Conservation (phyloP, 2,888 invertebrate genomes). For the Tachina lurida region DNA sequence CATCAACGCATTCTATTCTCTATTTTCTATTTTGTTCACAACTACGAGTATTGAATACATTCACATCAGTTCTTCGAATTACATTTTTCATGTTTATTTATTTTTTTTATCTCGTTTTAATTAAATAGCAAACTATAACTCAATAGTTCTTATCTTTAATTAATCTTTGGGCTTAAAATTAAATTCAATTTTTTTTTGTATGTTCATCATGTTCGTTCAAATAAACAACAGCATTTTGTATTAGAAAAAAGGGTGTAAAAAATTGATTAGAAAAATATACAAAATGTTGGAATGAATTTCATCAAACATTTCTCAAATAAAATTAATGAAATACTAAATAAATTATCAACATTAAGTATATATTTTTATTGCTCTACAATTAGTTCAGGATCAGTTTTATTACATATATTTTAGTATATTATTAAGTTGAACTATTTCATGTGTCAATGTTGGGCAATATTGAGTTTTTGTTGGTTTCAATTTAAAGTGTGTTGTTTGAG, state of each 20-base stretch:
- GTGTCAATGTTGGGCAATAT: not conserved
- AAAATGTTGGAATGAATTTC: not conserved
- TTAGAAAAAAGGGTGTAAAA: conserved; percentile 47
- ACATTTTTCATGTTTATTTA: conserved; percentile 28
- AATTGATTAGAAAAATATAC: conserved; percentile 33
- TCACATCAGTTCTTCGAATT: not conserved
- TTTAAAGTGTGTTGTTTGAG: not conserved
- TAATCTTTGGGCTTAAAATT: conserved; percentile 61
- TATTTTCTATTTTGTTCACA: not conserved
- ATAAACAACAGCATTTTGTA: conserved; percentile 14
- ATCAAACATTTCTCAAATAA: not conserved
- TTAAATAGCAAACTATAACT: conserved; percentile 54
- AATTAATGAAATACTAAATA: not conserved
- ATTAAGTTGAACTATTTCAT: not conserved
- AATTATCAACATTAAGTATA: not conserved
- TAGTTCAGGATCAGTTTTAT: conserved; percentile 43
- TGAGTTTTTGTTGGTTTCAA: not conserved
- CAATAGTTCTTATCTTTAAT: conserved; percentile 56
- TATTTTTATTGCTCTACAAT: conserved; percentile 2
- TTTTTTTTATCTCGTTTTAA: conserved; percentile 47
- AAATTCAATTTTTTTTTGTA: conserved; percentile 20
- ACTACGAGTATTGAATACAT: not conserved
- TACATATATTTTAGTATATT: not conserved
- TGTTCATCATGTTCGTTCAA: conserved; percentile 3
- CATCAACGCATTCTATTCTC: conserved; percentile 9